These are phyloP conservation scores for Poeciliopsis gracilis DNA, from an alignment of 2,797 vertebrate genomes.

Conservation along the genomic window DNA sequence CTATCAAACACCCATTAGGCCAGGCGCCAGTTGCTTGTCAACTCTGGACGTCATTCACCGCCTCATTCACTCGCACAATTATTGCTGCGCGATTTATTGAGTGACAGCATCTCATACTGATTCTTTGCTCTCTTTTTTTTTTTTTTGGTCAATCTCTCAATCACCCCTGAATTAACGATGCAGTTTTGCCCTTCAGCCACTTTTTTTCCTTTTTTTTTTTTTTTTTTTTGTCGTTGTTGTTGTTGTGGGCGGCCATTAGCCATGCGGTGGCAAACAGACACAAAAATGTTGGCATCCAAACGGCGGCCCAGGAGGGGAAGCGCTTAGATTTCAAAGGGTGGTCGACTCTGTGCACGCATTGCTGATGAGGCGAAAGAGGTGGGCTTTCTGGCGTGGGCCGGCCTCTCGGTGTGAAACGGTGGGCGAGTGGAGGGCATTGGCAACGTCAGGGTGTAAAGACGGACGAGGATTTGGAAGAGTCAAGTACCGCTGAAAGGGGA, in stretches of 20 bases:
- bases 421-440: slow-evolving; percentile 61
- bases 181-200: slow-evolving; percentile 44
- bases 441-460: slow-evolving; percentile 78
- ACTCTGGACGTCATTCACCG: slow-evolving; percentile 69
- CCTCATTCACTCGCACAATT: slow-evolving; percentile 52
- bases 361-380: slow-evolving; percentile 45
- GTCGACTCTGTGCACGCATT: slow-evolving; percentile 59
- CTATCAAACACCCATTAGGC: slow-evolving; percentile 81
- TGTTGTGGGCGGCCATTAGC: slow-evolving; percentile 58
- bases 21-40: slow-evolving; percentile 72
- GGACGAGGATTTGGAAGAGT: slow-evolving; percentile 86
- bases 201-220: slow-evolving; percentile 25
- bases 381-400: slow-evolving; percentile 53
- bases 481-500: slow-evolving; percentile 83
- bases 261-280: slow-evolving; percentile 64
- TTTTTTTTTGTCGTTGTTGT: too few species aligned
- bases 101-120: slow-evolving; percentile 53
- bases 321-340: slow-evolving; percentile 63
- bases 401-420: slow-evolving; percentile 56
- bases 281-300: slow-evolving; percentile 52
- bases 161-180: slow-evolving; percentile 48
- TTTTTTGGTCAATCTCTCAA: slow-evolving; percentile 59
- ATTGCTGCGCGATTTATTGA: slow-evolving; percentile 53
- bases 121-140: slow-evolving; percentile 7
- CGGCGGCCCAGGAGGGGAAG: slow-evolving; percentile 48